These are phyloP conservation scores for Plecotus auritus DNA, from an alignment of 2,113 vertebrate species.

Conservation along the genomic window DNA sequence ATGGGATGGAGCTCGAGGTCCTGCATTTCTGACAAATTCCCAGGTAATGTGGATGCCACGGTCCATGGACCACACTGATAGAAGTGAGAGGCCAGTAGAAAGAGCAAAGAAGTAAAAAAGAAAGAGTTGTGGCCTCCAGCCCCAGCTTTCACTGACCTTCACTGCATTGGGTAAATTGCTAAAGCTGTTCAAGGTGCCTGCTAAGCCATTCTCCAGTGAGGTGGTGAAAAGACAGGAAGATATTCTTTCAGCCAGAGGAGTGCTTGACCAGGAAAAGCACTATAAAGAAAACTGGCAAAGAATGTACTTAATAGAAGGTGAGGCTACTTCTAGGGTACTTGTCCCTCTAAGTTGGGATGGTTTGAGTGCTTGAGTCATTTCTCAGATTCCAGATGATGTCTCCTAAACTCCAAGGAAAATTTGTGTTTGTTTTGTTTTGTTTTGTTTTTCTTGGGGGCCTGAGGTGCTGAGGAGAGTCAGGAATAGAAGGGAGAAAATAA, in stretches of 20 bases:
- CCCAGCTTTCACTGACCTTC: background rate
- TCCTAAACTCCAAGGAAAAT: background rate
- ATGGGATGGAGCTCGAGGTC: background rate
- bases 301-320: background rate
- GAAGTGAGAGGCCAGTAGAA: background rate
- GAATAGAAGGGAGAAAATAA: background rate
- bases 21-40: background rate
- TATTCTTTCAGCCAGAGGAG: background rate
- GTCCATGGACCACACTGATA: background rate
- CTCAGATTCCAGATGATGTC: background rate
- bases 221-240: background rate
- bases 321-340: background rate
- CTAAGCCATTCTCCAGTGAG: background rate
- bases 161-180: background rate
- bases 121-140: background rate
- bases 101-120: constrained; percentile 6
- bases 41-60: background rate
- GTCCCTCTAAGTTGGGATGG: background rate
- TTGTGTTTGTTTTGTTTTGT: background rate
- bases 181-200: background rate
- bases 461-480: background rate
- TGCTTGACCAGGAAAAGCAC: background rate
- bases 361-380: background rate
- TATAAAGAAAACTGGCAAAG: background rate
- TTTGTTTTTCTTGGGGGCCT: background rate